These are phyloP conservation scores for Odontomachus brunneus DNA, from an alignment of 1,140 invertebrate genomes.

Conservation along the genomic window DNA sequence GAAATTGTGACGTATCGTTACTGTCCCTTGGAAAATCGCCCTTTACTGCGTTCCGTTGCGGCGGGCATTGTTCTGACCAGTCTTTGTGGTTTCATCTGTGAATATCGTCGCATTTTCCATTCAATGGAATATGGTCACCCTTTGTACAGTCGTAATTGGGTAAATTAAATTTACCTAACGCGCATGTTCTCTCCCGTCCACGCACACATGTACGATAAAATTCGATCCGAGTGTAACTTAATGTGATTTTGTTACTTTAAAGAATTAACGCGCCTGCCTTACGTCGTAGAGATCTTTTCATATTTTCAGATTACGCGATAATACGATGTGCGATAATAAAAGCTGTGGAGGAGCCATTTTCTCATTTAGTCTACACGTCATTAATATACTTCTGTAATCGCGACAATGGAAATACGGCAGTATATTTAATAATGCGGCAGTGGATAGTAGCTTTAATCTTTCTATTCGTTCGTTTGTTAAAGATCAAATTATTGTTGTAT, in stretches of 20 bases:
- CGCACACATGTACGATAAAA: too few relatives aligned
- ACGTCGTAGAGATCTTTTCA: background rate
- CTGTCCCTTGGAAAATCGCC: slow-evolving; percentile 32
- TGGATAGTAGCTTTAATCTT: background rate
- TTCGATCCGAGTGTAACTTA: background rate
- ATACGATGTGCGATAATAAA: background rate
- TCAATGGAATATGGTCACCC: slow-evolving; percentile 10
- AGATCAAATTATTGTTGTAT: background rate
- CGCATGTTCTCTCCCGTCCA: background rate
- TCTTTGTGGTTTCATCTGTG: slow-evolving; percentile 22
- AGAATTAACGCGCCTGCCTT: background rate
- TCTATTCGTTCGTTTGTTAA: background rate
- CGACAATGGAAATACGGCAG: too few relatives aligned
- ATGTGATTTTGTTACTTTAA: slow-evolving; percentile 1
- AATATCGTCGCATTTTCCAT: slow-evolving; percentile 38
- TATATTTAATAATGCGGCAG: too few relatives aligned
- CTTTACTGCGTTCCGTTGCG: slow-evolving; percentile 33
- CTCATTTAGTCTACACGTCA: background rate
- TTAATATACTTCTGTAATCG: background rate
- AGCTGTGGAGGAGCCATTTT: background rate
- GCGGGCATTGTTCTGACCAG: slow-evolving; percentile 24
- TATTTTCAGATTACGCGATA: background rate
- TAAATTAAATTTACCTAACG: slow-evolving; percentile 32
- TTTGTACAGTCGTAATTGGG: background rate
- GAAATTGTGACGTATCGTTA: background rate